Evolutionary conservation across 2,888 invertebrate genomes (phyloP).

Genomic region (Machimus atricapillus): DNA sequence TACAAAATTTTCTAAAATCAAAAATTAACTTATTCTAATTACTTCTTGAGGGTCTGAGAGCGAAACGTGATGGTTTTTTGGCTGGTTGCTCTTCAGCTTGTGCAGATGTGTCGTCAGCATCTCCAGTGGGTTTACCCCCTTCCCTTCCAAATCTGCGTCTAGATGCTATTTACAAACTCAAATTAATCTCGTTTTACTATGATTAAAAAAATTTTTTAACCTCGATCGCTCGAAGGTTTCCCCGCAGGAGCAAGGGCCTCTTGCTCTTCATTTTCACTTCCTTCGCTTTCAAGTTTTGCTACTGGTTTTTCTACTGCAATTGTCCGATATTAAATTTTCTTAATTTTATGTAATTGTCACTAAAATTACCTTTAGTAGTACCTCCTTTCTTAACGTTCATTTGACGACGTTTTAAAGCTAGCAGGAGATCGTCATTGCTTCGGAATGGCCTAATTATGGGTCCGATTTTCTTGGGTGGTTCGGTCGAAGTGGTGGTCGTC

Average conservation of each 20-base stretch:
- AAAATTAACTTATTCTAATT: conserved; percentile 32
- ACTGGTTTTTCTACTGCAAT: conserved; percentile 54
- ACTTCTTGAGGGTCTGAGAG: conserved; percentile 45
- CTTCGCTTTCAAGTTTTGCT: conserved; percentile 52
- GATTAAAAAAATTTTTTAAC: background rate
- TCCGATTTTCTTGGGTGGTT: conserved; percentile 71
- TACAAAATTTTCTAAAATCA: conserved; percentile 30
- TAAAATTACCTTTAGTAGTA: conserved; percentile 44
- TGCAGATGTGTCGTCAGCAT: conserved; percentile 41
- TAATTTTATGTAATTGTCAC: background rate
- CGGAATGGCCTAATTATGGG: conserved; percentile 78
- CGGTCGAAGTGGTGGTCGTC: conserved; percentile 70
- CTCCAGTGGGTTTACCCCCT: conserved; percentile 15
- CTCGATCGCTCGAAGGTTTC: conserved; percentile 37
- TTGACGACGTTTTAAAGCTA: conserved; percentile 74
- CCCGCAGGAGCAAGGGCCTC: conserved; percentile 54
- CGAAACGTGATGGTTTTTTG: conserved; percentile 58
- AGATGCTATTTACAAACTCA: conserved; percentile 8
- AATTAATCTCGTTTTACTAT: background rate
- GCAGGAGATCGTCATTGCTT: conserved; percentile 78
- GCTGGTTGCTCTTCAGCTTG: conserved; percentile 56
- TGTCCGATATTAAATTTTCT: background rate
- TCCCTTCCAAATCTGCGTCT: conserved; percentile 38
- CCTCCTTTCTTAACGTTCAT: conserved; percentile 71
- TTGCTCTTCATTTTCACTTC: conserved; percentile 53